Conservation (phyloP, 2,113 vertebrate species). For the Corydoras sp. region DNA sequence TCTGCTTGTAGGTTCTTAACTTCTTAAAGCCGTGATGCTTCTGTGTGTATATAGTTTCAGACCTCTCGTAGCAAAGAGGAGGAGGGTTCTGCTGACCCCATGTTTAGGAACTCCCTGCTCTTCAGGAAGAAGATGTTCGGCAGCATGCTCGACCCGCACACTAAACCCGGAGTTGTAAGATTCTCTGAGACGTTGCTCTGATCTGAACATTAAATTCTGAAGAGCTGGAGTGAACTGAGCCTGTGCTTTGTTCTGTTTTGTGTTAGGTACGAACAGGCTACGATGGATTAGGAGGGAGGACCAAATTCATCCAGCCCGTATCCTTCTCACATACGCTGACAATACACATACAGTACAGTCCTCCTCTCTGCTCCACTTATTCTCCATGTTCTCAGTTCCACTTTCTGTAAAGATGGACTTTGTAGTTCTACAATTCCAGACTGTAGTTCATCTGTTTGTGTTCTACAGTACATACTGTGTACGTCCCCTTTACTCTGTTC, state of each 20-base stretch:
- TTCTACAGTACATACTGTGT: too few relatives aligned
- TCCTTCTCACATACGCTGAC: constrained; percentile 63
- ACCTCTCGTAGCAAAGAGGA: constrained; percentile 37
- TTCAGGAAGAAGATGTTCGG: constrained; percentile 73
- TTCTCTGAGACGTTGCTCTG: not conserved
- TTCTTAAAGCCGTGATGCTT: too few relatives aligned
- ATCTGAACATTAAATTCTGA: too few relatives aligned
- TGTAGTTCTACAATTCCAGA: too few relatives aligned
- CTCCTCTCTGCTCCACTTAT: too few relatives aligned
- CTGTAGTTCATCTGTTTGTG: too few relatives aligned
- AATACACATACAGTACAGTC: too few relatives aligned
- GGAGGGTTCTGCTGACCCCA: constrained; percentile 67
- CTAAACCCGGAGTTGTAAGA: constrained; percentile 66
- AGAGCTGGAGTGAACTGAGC: not conserved
- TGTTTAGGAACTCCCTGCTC: constrained; percentile 79
- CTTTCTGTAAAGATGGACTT: too few relatives aligned
- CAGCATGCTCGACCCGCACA: constrained; percentile 62
- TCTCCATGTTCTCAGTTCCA: too few relatives aligned
- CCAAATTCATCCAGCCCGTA: constrained; percentile 92
- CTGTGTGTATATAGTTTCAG: constrained; percentile 32
- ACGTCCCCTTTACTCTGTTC: too few relatives aligned
- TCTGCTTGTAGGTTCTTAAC: too few relatives aligned
- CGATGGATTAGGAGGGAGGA: constrained; percentile 89
- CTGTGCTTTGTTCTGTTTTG: not conserved
- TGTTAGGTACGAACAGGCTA: constrained; percentile 81